Evolutionary conservation across 2,113 vertebrate genomes (phyloP), one percentile per base, ranked within the genome.

Genomic region (Atractosteus spatula): DNA sequence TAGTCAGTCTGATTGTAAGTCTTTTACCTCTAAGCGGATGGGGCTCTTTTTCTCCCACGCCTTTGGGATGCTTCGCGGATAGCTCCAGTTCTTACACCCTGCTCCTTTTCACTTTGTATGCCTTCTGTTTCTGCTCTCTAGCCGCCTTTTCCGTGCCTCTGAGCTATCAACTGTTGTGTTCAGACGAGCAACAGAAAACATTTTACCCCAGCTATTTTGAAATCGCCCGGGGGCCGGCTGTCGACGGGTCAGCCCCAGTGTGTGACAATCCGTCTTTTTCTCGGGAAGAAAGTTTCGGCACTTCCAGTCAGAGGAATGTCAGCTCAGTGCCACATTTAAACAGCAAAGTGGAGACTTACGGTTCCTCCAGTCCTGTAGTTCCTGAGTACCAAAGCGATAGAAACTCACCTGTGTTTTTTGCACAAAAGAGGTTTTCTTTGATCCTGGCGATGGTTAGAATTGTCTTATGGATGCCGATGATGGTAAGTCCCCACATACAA

Each of bases 401-500:
- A 65, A 91, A 91, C 82, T 83, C 82, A 17, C 77, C 84, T 0
- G 87, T 91, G 80, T 87, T 87, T 72, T 91, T 95, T 43, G 96
- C 96, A 14, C 97, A 98, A 85, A 97, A 94, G 82, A 94, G 97
- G 42, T 99, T 98, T 83, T 95, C 97, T 0, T 86, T 99, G 82
- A 92, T 99, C 72, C 85, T 99, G 66, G 96, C 96, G 0, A 79
- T 97, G 71, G 87, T 92, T 3, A 94, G 95, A 83, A 91, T 93
- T 63, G 55, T 93, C 69, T 87, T 99, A 11, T 99, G 97, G 97
- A 96, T 98, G 81, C 97, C 97, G 3, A 94, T 97, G 89, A 99
- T 99, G 97, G 96, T 99, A 92, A 97, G 89, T 74, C 29, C 29
- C 29, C 29, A 29, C 29, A 29, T 29, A 1, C 29, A 29, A 29